A percentile compares a stretch with the other conserved stretches of the same genome.
phyloP scores from a whole-genome alignment of 2,888 invertebrate genomes.

The Nomada goodeniana region DNA sequence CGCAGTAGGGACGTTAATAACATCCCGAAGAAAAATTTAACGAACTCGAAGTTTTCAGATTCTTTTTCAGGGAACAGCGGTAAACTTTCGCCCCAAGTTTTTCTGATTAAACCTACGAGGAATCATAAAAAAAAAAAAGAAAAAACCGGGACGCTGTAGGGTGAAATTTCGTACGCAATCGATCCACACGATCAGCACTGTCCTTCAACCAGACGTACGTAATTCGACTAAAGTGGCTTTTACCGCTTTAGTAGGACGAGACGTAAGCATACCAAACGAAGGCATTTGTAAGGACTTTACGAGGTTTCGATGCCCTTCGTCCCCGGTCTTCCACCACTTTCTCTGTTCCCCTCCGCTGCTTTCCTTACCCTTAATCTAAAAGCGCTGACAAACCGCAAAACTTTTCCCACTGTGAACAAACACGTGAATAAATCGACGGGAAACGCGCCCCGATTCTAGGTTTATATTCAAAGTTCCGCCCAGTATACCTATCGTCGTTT shows the following conservation, averaged over 20 bases:
- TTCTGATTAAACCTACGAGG: neutral
- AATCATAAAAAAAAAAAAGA: neutral
- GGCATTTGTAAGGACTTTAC: slow-evolving; percentile 82
- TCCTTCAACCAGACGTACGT: slow-evolving; percentile 38
- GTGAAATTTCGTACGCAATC: slow-evolving; percentile 7
- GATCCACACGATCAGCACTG: slow-evolving; percentile 8
- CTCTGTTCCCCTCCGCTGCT: slow-evolving; percentile 37
- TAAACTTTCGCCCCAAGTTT: neutral
- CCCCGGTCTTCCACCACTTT: slow-evolving; percentile 46
- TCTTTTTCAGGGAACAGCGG: too few relatives aligned
- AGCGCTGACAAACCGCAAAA: slow-evolving; percentile 84
- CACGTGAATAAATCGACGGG: slow-evolving; percentile 83
- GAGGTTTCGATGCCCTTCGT: slow-evolving; percentile 79
- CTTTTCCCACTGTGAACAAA: slow-evolving; percentile 82
- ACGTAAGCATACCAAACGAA: slow-evolving; percentile 78
- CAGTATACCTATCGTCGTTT: slow-evolving; percentile 72
- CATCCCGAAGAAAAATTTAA: too few relatives aligned
- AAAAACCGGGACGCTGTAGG: too few relatives aligned
- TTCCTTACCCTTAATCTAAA: slow-evolving; percentile 80
- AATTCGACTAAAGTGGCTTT: slow-evolving; percentile 74
- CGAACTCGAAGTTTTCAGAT: too few relatives aligned
- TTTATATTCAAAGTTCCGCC: slow-evolving; percentile 82
- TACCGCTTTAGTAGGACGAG: slow-evolving; percentile 63
- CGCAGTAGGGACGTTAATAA: too few relatives aligned
- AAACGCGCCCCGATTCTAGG: slow-evolving; percentile 74